These are phyloP conservation scores for Sinotaia quadrata DNA, from an alignment of 2,888 invertebrate species.

Conservation along the genomic window DNA sequence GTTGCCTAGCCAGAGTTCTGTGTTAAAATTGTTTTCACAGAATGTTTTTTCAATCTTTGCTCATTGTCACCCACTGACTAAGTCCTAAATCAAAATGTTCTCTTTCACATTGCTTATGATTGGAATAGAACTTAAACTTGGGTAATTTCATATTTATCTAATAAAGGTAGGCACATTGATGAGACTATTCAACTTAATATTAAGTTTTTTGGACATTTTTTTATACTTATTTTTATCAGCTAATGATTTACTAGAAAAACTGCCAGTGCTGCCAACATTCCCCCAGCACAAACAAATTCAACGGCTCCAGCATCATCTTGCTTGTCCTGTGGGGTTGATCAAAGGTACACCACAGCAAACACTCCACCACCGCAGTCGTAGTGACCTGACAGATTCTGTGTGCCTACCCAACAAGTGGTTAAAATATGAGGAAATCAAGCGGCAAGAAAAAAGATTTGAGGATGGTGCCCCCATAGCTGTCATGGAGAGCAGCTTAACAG, in stretches of 20 bases:
- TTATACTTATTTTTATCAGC: slow-evolving; percentile 9
- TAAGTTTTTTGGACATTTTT: not conserved
- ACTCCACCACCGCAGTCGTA: slow-evolving; percentile 51
- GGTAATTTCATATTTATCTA: too few species aligned
- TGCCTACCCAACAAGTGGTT: slow-evolving; percentile 54
- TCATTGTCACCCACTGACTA: too few species aligned
- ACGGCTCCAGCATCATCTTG: slow-evolving; percentile 1
- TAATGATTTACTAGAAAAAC: slow-evolving; percentile 22
- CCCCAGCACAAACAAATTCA: not conserved
- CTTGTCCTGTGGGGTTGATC: not conserved
- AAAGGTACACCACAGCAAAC: not conserved
- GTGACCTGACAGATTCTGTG: slow-evolving; percentile 58
- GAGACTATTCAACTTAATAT: too few species aligned
- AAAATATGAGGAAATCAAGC: slow-evolving; percentile 52
- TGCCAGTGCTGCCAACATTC: not conserved
- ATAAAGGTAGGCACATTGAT: too few species aligned
- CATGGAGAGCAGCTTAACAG: slow-evolving; percentile 55
- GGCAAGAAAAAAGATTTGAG: not conserved
- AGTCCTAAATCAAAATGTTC: too few species aligned
- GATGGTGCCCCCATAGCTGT: slow-evolving; percentile 51
- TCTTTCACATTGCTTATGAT: too few species aligned
- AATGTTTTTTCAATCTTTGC: too few species aligned
- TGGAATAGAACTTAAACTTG: too few species aligned
- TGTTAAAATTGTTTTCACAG: too few species aligned
- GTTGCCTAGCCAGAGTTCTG: too few species aligned